Conservation (phyloP, 2,113 vertebrate genomes). For the Symphodus melops region DNA sequence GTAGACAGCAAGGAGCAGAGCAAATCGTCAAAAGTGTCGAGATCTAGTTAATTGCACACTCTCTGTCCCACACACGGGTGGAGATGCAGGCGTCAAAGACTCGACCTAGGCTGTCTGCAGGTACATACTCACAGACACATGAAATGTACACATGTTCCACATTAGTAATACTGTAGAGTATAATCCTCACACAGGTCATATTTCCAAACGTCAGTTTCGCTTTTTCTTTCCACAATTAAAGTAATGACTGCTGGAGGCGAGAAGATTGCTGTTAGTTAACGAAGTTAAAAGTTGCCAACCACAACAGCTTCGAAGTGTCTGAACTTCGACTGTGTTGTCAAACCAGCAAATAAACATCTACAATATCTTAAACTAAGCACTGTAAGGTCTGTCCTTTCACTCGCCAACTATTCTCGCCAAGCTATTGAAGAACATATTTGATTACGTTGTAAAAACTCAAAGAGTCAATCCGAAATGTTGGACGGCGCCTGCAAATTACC, state of each 20-base stretch:
- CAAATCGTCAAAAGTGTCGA: too few relatives aligned
- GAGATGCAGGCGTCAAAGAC: too few relatives aligned
- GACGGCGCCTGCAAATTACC: conserved; percentile 71
- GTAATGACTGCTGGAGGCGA: not conserved
- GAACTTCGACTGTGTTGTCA: conserved; percentile 2
- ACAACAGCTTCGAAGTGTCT: conserved; percentile 26
- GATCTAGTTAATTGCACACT: too few relatives aligned
- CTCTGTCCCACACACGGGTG: too few relatives aligned
- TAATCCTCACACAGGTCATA: conserved; percentile 14
- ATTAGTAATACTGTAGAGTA: too few relatives aligned
- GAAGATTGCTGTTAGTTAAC: conserved; percentile 15
- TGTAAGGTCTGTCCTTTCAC: conserved; percentile 9
- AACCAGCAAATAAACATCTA: conserved; percentile 43
- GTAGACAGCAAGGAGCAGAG: too few relatives aligned
- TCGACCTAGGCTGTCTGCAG: too few relatives aligned
- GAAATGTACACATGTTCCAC: too few relatives aligned
- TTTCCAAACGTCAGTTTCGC: not conserved
- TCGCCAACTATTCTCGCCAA: too few relatives aligned
- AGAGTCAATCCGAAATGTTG: conserved; percentile 72
- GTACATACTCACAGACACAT: too few relatives aligned
- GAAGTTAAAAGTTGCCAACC: conserved; percentile 26
- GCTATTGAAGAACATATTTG: conserved; percentile 51
- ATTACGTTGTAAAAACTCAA: conserved; percentile 72
- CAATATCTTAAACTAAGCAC: conserved; percentile 39
- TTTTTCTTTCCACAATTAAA: not conserved